These are phyloP conservation scores for Gonocerus acuteangulatus DNA, from an alignment of 2,888 invertebrate species.

Conservation along the genomic window DNA sequence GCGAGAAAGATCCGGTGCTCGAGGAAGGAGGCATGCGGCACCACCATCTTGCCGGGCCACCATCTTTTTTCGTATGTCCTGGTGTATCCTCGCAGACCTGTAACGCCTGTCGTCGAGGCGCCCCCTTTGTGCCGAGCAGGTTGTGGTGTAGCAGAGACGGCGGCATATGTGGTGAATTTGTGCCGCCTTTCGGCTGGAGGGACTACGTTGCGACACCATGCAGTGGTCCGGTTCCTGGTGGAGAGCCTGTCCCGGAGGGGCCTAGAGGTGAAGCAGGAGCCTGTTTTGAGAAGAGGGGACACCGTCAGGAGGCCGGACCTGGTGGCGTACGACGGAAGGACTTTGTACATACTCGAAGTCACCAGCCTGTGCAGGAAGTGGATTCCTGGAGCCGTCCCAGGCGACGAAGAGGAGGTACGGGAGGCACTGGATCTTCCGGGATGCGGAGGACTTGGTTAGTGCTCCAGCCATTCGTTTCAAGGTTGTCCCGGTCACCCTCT, in stretches of 20 bases:
- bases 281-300: constrained; percentile 42
- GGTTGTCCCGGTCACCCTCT: background rate
- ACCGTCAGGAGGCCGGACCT: constrained; percentile 40
- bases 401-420: background rate
- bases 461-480: background rate
- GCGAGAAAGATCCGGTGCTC: background rate
- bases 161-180: background rate
- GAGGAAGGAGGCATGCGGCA: background rate
- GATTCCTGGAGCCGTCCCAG: background rate
- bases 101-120: too few species aligned
- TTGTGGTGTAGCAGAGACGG: too few species aligned
- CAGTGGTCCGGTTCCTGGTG: constrained; percentile 39
- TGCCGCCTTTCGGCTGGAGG: too few species aligned
- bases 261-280: constrained; percentile 38
- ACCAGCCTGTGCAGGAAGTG: background rate
- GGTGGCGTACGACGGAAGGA: background rate
- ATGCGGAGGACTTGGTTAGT: background rate
- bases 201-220: too few species aligned
- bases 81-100: background rate
- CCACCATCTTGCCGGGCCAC: background rate
- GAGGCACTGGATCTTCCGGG: background rate
- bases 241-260: constrained; percentile 28
- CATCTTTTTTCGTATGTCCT: background rate
- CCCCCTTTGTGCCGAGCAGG: too few species aligned
- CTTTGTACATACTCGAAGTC: background rate